These are phyloP conservation scores for human DNA, from an alignment of 2,113 vertebrate genomes.

Conservation along the genomic window GRCh38 chr5:88723501-88724000, in stretches of 20 bases:
- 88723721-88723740: too few species aligned
- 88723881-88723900: background rate
- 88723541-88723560: background rate
- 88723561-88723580: background rate
- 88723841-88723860: background rate
- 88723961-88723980: background rate
- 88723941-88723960: background rate
- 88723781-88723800: background rate
- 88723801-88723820: background rate
- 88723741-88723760: background rate
- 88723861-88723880: conserved; percentile 3
- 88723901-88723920: conserved; percentile 6
- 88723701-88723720: background rate
- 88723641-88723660: background rate
- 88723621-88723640: background rate
- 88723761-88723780: background rate
- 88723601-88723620: background rate
- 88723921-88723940: background rate
- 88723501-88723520: background rate
- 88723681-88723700: background rate
- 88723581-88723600: background rate
- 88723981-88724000: background rate
- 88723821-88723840: background rate
- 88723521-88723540: background rate
- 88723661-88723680: background rate